Evolutionary conservation across 2,888 invertebrate genomes (phyloP).

Genomic region (Galeruca laticollis): DNA sequence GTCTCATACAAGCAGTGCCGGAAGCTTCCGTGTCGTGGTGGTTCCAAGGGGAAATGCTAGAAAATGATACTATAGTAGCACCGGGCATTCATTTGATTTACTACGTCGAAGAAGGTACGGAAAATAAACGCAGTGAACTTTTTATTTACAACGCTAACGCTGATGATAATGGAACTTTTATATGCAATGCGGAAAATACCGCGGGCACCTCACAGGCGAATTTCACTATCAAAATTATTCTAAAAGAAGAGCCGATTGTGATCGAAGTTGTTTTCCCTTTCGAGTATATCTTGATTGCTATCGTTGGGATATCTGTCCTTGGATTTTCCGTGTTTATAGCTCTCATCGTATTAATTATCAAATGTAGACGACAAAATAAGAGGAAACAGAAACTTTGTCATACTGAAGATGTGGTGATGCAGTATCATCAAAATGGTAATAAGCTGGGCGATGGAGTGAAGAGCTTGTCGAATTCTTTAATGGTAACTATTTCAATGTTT

Average conservation of each 20-base stretch:
- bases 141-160: conserved; percentile 82
- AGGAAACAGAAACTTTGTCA: conserved; percentile 68
- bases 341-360: conserved; percentile 73
- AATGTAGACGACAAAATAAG: conserved; percentile 59
- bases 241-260: conserved; percentile 79
- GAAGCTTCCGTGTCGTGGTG: conserved; percentile 87
- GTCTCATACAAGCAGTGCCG: conserved; percentile 84
- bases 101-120: conserved; percentile 78
- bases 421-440: conserved; percentile 63
- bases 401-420: conserved; percentile 70
- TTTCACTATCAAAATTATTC: conserved; percentile 82
- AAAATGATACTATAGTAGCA: conserved; percentile 79
- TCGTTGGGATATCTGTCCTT: conserved; percentile 74
- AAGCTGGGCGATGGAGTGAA: conserved; percentile 50
- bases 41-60: conserved; percentile 83
- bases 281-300: conserved; percentile 77
- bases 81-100: conserved; percentile 77
- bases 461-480: conserved; percentile 50
- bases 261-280: conserved; percentile 74
- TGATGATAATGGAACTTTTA: conserved; percentile 88
- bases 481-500: conserved; percentile 38
- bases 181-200: conserved; percentile 86
- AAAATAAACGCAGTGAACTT: conserved; percentile 82
- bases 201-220: conserved; percentile 85
- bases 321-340: conserved; percentile 75